phyloP scores from a whole-genome alignment of 2,113 vertebrate genomes.

The Bubo bubo region DNA sequence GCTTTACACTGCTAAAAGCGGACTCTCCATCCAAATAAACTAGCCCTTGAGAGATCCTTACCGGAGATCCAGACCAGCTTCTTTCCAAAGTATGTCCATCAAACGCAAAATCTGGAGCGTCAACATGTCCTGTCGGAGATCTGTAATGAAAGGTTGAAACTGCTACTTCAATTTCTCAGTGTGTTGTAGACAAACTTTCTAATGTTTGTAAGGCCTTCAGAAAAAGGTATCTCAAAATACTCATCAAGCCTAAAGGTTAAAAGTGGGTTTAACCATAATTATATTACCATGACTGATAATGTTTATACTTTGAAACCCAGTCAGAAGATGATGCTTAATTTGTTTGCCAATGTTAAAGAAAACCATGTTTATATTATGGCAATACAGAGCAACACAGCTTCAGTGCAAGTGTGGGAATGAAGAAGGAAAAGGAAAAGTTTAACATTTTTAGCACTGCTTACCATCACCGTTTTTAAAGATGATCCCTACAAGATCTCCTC shows the following conservation, averaged over 20 bases:
- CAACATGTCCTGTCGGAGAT: constrained; percentile 96
- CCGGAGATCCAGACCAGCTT: constrained; percentile 94
- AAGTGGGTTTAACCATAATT: neutral
- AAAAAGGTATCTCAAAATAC: neutral
- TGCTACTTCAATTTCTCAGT: neutral
- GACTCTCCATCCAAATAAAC: neutral
- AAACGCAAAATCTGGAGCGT: constrained; percentile 92
- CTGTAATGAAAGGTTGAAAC: constrained; percentile 51
- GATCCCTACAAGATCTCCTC: constrained; percentile 89
- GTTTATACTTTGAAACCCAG: neutral
- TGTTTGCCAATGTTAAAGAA: neutral
- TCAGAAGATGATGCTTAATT: neutral
- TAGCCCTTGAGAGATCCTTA: constrained; percentile 51
- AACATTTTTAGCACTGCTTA: constrained; percentile 62
- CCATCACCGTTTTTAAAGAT: constrained; percentile 99
- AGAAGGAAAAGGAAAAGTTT: neutral
- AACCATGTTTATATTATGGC: neutral
- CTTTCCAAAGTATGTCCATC: constrained; percentile 98
- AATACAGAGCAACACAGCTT: neutral
- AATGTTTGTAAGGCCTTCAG: neutral
- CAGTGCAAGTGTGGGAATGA: neutral
- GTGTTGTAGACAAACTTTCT: neutral
- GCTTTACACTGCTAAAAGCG: neutral
- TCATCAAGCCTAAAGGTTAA: neutral
- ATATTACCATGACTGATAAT: neutral